Evolutionary conservation across 2,888 invertebrate genomes (phyloP).

Genomic region (Cordilura impudica): DNA sequence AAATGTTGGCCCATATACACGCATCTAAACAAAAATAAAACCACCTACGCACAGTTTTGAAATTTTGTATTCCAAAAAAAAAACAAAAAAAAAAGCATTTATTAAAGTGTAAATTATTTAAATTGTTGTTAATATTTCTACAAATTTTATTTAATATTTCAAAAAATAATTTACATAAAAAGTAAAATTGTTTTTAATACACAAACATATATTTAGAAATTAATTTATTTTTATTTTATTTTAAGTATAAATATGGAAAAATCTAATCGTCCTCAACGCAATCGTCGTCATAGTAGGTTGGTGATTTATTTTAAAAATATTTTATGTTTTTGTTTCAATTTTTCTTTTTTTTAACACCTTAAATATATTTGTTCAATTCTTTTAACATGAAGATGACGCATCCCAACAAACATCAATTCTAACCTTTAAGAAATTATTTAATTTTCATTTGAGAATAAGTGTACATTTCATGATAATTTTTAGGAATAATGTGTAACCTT

Average conservation of each 20-base stretch:
- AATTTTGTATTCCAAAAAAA: slow-evolving; percentile 39
- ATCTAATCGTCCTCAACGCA: slow-evolving; percentile 81
- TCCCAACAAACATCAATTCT: background rate
- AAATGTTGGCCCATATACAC: slow-evolving; percentile 28
- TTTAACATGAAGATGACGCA: slow-evolving; percentile 13
- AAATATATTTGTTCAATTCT: slow-evolving; percentile 10
- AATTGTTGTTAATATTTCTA: background rate
- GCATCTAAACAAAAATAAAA: slow-evolving; percentile 42
- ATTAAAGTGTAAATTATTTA: background rate
- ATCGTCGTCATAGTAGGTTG: slow-evolving; percentile 86
- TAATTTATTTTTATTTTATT: slow-evolving; percentile 27
- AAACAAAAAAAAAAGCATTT: background rate
- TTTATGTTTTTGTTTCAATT: slow-evolving; percentile 2
- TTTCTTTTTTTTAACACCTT: slow-evolving; percentile 34
- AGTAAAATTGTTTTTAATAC: slow-evolving; percentile 20
- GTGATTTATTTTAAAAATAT: slow-evolving; percentile 66
- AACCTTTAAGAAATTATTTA: too few species aligned
- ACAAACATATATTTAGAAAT: slow-evolving; percentile 3
- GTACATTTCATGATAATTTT: too few species aligned
- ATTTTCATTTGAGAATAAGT: too few species aligned
- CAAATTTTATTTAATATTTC: background rate
- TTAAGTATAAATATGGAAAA: slow-evolving; percentile 63
- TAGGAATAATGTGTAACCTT: too few species aligned
- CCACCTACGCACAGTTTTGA: slow-evolving; percentile 59
- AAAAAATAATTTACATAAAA: background rate